Evolutionary conservation across 2,113 vertebrate genomes (phyloP), one percentile per base, ranked within the genome.

Genomic region (Stictonetta naevosa): DNA sequence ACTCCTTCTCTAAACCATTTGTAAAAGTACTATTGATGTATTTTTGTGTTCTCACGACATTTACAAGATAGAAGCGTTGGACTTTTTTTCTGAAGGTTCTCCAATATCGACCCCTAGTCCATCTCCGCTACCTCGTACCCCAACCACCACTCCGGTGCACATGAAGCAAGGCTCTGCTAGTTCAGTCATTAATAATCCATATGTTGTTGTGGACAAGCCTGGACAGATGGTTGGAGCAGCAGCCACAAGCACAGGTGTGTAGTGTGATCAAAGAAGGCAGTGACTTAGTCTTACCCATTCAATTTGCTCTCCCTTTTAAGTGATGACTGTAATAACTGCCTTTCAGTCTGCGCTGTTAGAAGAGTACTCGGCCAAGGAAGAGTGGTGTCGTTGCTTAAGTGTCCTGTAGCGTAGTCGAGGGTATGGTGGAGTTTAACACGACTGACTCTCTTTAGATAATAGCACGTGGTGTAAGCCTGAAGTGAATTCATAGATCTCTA

Each of bases 31-130:
- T 91, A 2, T 56, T 90, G 64, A 55, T 93, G 4, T 93, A 36
- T 90, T 86, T 94, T 83, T 78, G 6, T 96, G 66, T 93, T 83
- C 72, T 95, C 56, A 62, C 69, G 58, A 95, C 59, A 83, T 74
- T 95, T 85, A 95, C 71, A 91, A 96, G 93, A 88, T 36, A 52
- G 92, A 91, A 92, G 96, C 96, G 63, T 89, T 95, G 69, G 95
- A 90, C 77, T 96, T 95, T 97, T 91, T 97, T 89, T 81, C 96
- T 95, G 88, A 98, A 99, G 99, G 99, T 79, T 99, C 99, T 93
- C 99, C 99, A 86, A 99, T 99, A 97, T 99, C 99, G 91, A 99
- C 99, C 71, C 99, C 99, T 85, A 99, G 99, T 97, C 99, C 99
- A 95, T 99, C 99, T 96, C 99, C 99, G 12, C 98, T 99, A 94